Evolutionary conservation across 1,140 invertebrate genomes (phyloP).

Genomic region (Bombus terrestris): DNA sequence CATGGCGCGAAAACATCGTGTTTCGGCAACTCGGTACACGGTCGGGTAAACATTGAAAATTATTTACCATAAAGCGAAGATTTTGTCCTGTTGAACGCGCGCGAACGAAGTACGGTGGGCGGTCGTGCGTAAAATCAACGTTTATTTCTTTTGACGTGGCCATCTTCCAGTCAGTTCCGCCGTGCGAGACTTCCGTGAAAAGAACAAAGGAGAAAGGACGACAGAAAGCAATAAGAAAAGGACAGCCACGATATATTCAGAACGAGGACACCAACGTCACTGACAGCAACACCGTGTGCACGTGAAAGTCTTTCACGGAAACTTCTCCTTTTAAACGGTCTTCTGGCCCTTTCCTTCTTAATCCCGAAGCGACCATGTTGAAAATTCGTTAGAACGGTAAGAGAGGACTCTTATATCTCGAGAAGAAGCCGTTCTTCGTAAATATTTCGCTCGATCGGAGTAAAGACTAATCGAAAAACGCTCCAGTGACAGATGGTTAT

Average conservation of each 20-base stretch:
- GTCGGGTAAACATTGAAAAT: conserved; percentile 29
- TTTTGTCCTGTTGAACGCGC: neutral
- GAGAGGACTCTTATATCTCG: neutral
- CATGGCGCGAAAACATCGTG: neutral
- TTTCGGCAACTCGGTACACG: neutral
- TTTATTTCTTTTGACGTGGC: conserved; percentile 53
- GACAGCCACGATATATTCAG: neutral
- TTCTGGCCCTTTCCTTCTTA: neutral
- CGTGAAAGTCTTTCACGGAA: conserved; percentile 24
- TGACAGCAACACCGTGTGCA: conserved; percentile 41
- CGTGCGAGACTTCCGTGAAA: neutral
- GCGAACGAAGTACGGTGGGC: neutral
- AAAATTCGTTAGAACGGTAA: conserved; percentile 47
- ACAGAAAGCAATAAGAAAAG: neutral
- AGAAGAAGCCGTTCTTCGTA: neutral
- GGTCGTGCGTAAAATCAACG: conserved; percentile 55
- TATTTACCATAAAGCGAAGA: conserved; percentile 12
- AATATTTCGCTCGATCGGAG: conserved; percentile 1
- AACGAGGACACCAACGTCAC: conserved; percentile 19
- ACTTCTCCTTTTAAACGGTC: conserved; percentile 31
- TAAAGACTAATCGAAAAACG: neutral
- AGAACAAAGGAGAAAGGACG: neutral
- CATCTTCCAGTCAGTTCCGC: too few species aligned
- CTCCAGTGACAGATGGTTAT: neutral
- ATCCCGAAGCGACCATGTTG: conserved; percentile 9